phyloP scores from a whole-genome alignment of 1,140 invertebrate species.

The Lordiphosa clarofinis region DNA sequence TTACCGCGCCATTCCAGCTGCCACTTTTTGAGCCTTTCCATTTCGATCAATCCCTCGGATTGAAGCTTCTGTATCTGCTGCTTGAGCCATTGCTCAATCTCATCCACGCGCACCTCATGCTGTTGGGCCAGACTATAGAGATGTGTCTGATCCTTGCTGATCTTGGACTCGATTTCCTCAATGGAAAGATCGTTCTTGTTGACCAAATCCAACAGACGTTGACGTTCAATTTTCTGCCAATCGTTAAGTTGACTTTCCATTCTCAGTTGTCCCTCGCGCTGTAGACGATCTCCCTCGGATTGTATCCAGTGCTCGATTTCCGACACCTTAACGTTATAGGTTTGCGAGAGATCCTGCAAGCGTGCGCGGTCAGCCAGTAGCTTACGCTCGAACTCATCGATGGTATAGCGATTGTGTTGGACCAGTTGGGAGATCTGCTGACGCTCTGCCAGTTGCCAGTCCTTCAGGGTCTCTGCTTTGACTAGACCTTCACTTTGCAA shows the following conservation, averaged over 20 bases:
- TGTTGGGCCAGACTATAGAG: slow-evolving; percentile 69
- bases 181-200: slow-evolving; percentile 71
- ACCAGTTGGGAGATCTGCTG: slow-evolving; percentile 54
- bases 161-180: slow-evolving; percentile 62
- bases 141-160: slow-evolving; percentile 64
- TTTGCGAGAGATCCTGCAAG: slow-evolving; percentile 56
- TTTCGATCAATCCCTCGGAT: slow-evolving; percentile 61
- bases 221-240: slow-evolving; percentile 72
- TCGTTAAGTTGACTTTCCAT: slow-evolving; percentile 67
- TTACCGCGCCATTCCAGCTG: slow-evolving; percentile 74
- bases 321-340: slow-evolving; percentile 64
- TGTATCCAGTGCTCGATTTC: slow-evolving; percentile 75
- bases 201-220: slow-evolving; percentile 61
- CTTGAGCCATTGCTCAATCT: slow-evolving; percentile 75
- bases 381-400: slow-evolving; percentile 66
- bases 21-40: slow-evolving; percentile 72
- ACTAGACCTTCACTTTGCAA: slow-evolving; percentile 66
- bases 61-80: slow-evolving; percentile 67
- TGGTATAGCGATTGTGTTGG: slow-evolving; percentile 60
- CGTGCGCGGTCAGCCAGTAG: slow-evolving; percentile 56
- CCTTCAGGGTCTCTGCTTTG: slow-evolving; percentile 65
- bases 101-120: slow-evolving; percentile 73
- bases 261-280: slow-evolving; percentile 62
- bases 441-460: slow-evolving; percentile 67
- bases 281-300: slow-evolving; percentile 66